phyloP scores from a whole-genome alignment of 2,888 invertebrate genomes.

The Eupithecia dodoneata region DNA sequence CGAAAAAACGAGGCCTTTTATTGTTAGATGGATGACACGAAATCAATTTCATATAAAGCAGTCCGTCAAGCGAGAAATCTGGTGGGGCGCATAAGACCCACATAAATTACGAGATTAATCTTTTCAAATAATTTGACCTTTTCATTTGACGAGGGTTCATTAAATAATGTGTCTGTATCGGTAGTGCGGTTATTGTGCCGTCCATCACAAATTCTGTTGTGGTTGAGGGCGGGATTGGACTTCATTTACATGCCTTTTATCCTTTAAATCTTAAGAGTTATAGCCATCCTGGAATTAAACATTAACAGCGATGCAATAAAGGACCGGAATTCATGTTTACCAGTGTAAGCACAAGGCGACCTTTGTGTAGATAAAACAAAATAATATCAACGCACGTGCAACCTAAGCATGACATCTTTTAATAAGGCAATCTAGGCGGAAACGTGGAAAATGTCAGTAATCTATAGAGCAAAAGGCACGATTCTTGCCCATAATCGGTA shows the following conservation, averaged over 20 bases:
- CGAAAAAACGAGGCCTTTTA: constrained; percentile 31
- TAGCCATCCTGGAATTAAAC: constrained; percentile 11
- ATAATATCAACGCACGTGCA: constrained; percentile 62
- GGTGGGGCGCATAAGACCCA: constrained; percentile 73
- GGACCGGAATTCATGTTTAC: constrained; percentile 21
- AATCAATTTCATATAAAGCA: constrained; percentile 72
- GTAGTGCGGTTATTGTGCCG: constrained; percentile 80
- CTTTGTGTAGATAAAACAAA: constrained; percentile 30
- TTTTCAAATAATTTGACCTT: constrained; percentile 84
- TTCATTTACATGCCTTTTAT: constrained; percentile 53
- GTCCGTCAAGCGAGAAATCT: constrained; percentile 74
- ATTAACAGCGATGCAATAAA: constrained; percentile 11
- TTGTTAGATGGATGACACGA: constrained; percentile 60
- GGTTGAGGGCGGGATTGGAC: constrained; percentile 68
- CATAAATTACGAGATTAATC: constrained; percentile 83
- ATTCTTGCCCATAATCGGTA: constrained; percentile 82
- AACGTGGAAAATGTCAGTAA: constrained; percentile 82
- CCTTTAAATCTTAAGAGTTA: constrained; percentile 43
- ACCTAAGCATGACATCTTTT: constrained; percentile 74
- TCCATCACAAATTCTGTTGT: constrained; percentile 78
- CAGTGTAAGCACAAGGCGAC: constrained; percentile 20
- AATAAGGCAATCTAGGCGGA: constrained; percentile 79
- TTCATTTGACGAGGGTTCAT: constrained; percentile 84
- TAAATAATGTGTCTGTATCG: constrained; percentile 82
- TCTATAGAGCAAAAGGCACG: constrained; percentile 76